Base-by-base conservation (phyloP, 92 coral and sea anemone species). In the Hydrozoanthus gracilis region DNA sequence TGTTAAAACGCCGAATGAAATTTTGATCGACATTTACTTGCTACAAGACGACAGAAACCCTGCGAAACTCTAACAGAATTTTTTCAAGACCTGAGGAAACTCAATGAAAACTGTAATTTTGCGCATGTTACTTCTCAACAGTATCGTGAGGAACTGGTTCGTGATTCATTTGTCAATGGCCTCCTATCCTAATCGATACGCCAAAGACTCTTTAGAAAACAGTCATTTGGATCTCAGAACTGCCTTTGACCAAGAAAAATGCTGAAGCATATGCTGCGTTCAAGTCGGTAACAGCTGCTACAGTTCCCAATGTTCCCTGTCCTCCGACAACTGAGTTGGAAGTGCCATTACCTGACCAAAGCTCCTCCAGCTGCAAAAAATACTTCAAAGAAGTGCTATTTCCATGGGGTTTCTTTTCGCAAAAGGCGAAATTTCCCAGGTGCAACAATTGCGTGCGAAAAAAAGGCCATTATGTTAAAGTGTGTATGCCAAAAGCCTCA, bases 191-290 rank as follows among this genome's bases (percentile, higher is more conserved):
- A 39, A 73, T 73, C 58, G 73, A 84, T 84, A 49, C 88, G 79
- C 44, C 80, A 84, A 55, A 44, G 88, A 73, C 88, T 85, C 39
- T 51, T 71, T 84, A 20, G 88, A 84, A 7, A 69, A 69, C 71
- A 71, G 68, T 4, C 61, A 71, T 50, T 45, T 84, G 20, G 88
- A 84, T 50, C 78, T 84, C 13, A 84, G 58, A 70, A 68, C 88
- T 18, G 80, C 80, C n/a, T 84, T 78, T 78, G 84, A 78, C 84
- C 84, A 78, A 55, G 84, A 69, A 60, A 44, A 83, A 27, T 83
- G 87, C 87, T 7, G 11, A 46, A 49, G 87, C 79, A 46, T 46
- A 71, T 51, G 20, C 87, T 76, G 3, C 17, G 48, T 13, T 65
- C 60, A 50, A 76, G 77, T 44, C 84, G 46, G 45, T 76, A 55